Percentiles rank a stretch among this genome's conserved stretches.
Conservation (phyloP, 2,888 invertebrate genomes). For the Sicus ferrugineus region DNA sequence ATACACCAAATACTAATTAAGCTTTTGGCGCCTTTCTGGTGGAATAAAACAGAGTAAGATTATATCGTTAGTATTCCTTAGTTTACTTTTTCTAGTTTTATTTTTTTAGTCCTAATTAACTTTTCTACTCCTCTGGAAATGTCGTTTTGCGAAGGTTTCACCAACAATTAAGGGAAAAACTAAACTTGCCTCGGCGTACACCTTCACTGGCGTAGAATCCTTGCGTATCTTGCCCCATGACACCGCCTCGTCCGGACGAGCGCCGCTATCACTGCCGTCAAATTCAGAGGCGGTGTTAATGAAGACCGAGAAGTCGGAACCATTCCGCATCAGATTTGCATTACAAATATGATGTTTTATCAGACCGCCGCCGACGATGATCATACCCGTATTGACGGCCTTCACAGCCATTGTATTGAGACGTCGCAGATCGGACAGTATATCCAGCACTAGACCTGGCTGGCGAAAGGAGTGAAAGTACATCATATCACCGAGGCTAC, state of each 20-base stretch:
- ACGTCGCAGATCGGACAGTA: slow-evolving; percentile 87
- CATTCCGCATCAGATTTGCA: slow-evolving; percentile 99
- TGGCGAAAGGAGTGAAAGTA: slow-evolving; percentile 95
- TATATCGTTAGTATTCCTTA: too few species aligned
- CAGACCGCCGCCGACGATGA: slow-evolving; percentile 94
- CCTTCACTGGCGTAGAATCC: slow-evolving; percentile 87
- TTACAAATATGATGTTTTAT: slow-evolving; percentile 99
- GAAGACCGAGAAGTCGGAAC: slow-evolving; percentile 94
- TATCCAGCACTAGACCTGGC: slow-evolving; percentile 92
- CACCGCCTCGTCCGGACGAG: slow-evolving; percentile 96
- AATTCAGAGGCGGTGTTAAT: slow-evolving; percentile 95
- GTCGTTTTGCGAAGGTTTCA: slow-evolving; percentile 89
- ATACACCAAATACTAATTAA: too few species aligned
- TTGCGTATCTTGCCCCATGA: slow-evolving; percentile 98
- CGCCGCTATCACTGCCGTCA: slow-evolving; percentile 98
- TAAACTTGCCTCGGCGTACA: slow-evolving; percentile 92
- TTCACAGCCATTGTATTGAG: slow-evolving; percentile 95
- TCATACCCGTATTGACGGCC: slow-evolving; percentile 92
- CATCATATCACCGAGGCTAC: slow-evolving; percentile 98
- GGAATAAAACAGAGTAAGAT: too few species aligned
- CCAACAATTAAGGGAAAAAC: slow-evolving; percentile 94
- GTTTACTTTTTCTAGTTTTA: too few species aligned
- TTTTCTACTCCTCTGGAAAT: slow-evolving; percentile 50
- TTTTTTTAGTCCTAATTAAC: too few species aligned
- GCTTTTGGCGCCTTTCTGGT: too few species aligned